Conservation (phyloP, 2,797 vertebrate genomes). For the Tachyglossus aculeatus region DNA sequence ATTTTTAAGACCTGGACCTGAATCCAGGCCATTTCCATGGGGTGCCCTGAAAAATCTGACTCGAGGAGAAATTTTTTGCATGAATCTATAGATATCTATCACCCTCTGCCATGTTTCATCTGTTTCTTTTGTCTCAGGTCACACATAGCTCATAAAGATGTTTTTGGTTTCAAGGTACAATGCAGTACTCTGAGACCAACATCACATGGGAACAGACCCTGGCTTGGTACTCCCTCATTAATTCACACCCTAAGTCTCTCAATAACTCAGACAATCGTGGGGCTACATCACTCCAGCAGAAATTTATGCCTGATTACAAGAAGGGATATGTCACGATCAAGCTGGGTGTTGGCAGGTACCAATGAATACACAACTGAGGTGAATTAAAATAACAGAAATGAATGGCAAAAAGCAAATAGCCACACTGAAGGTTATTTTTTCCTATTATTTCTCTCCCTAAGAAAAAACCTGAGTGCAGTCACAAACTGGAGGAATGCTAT, state of each 20-base stretch:
- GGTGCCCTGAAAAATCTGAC: constrained; percentile 5
- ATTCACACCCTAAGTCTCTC: neutral
- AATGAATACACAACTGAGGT: no score
- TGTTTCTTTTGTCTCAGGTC: constrained; percentile 41
- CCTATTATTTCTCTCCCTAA: no score
- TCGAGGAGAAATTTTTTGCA: constrained; percentile 29
- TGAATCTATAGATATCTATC: constrained; percentile 37
- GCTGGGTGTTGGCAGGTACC: no score
- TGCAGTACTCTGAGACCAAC: neutral
- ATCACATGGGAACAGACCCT: neutral
- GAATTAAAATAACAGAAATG: no score
- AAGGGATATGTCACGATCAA: neutral
- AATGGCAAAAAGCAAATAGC: no score
- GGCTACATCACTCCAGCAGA: neutral
- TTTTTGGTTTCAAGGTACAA: constrained; percentile 50
- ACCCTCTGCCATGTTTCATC: constrained; percentile 40
- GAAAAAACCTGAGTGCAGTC: no score
- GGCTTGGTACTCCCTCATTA: neutral
- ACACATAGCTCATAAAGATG: constrained; percentile 48
- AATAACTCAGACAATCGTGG: neutral
- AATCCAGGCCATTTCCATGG: constrained; percentile 15
- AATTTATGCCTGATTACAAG: neutral
- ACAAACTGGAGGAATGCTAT: no score
- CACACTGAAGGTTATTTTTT: no score
- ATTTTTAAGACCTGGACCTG: neutral